Base-by-base conservation (phyloP, 2,797 vertebrate species). In the Enteromius thamalakanensis region DNA sequence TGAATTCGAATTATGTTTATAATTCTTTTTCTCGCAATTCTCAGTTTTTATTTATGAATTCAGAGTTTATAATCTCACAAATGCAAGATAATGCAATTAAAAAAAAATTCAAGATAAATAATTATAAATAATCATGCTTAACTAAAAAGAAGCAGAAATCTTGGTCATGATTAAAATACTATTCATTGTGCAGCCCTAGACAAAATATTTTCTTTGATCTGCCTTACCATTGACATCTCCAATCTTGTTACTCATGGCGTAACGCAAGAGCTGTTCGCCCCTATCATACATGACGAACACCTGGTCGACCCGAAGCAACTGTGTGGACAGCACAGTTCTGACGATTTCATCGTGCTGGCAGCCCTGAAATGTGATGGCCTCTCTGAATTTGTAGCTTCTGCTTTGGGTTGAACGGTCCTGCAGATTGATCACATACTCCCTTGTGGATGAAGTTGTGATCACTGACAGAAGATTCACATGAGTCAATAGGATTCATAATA, bases 251-350 rank as follows among this genome's bases (percentile, higher is more conserved):
- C 94, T 98, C 91, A 95, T 97, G 37, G 97, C 97, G 0, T 95
- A 98, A 76, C 97, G 95, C 87, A 97, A 90, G 87, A 98, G 96
- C 17, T 91, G 88, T 88, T 97, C 96, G 0, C 87, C 89, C 0
- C 82, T 40, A 55, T 98, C 96, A 53, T 97, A 98, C 87, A 97
- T 93, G 40, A 98, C 97, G 53, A 98, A 98, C 45, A 97, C 93
- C 10, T 96, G 96, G 89, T 98, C 97, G 80, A 98, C 96, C 0
- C 93, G 95, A 76, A 98, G 96, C 91, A 97, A 96, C 94, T 98
- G 97, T 32, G 95, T 94, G 80, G 94, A 85, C 23, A 91, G 89
- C 7, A 85, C 32, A 8, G 85, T 55, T 0, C 83, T 83, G 4
- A 3, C 32, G 5, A 90, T 74, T 5, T 92, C 88, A 1, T 93